Conservation (phyloP, 1,140 invertebrate genomes). For the Trachymyrmex septentrionalis region DNA sequence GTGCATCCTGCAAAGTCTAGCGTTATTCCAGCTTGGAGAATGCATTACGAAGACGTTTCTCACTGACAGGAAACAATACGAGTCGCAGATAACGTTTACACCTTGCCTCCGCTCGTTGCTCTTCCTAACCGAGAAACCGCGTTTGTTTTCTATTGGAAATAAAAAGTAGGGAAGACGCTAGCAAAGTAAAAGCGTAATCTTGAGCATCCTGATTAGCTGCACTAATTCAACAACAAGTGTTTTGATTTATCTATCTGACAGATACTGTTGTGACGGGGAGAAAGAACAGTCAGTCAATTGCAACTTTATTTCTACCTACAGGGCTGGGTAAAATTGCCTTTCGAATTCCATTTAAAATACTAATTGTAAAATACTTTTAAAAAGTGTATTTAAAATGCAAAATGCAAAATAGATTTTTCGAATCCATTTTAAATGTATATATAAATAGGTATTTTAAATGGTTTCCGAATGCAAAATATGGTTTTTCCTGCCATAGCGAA, state of each 20-base stretch:
- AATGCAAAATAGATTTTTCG: too few relatives aligned
- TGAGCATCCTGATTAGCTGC: not conserved
- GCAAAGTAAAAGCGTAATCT: slow-evolving; percentile 5
- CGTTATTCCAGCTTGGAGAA: slow-evolving; percentile 45
- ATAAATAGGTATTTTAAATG: too few relatives aligned
- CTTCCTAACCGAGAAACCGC: slow-evolving; percentile 30
- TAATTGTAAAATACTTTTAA: too few relatives aligned
- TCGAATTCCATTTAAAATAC: too few relatives aligned
- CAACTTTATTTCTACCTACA: not conserved
- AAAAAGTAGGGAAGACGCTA: slow-evolving; percentile 5
- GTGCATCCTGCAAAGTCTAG: slow-evolving; percentile 21
- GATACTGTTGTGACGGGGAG: not conserved
- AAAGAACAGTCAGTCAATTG: not conserved
- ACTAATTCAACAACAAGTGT: not conserved
- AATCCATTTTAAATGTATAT: too few relatives aligned
- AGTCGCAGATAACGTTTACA: slow-evolving; percentile 36
- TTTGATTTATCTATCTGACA: slow-evolving; percentile 17
- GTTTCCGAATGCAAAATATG: too few relatives aligned
- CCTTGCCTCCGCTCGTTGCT: slow-evolving; percentile 15
- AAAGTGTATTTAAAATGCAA: too few relatives aligned
- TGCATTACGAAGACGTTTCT: slow-evolving; percentile 62
- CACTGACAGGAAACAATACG: slow-evolving; percentile 53
- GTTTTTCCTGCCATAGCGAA: too few relatives aligned
- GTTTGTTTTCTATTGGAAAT: slow-evolving; percentile 37
- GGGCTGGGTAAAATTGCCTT: too few relatives aligned